Percentiles rank a stretch among this genome's conserved stretches.
Evolutionary conservation across 2,113 vertebrate genomes (phyloP).

Genomic region (Vulpes vulpes): DNA sequence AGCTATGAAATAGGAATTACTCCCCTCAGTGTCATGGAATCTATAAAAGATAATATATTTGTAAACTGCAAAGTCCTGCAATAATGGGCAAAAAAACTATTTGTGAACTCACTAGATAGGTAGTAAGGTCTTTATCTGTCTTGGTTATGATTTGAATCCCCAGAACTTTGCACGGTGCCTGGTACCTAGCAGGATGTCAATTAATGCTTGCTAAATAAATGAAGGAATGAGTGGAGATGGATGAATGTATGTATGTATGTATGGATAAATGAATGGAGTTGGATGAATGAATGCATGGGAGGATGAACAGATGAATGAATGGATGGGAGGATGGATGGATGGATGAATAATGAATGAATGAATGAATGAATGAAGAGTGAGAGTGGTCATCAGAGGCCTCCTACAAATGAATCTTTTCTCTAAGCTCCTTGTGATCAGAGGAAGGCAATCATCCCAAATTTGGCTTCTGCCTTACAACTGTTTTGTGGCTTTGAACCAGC

Average conservation of each 20-base stretch:
- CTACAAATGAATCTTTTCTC: conserved; percentile 26
- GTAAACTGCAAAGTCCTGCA: not conserved
- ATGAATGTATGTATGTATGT: no score
- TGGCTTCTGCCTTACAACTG: conserved; percentile 62
- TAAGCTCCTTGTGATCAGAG: not conserved
- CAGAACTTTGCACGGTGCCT: not conserved
- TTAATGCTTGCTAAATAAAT: not conserved
- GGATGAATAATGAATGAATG: not conserved
- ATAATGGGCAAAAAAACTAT: not conserved
- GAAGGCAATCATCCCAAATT: conserved; percentile 7
- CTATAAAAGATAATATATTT: not conserved
- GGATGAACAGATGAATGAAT: not conserved
- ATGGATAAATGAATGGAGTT: no score
- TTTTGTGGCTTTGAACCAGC: conserved; percentile 76
- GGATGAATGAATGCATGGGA: not conserved
- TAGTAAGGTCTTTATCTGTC: not conserved
- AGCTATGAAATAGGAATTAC: not conserved
- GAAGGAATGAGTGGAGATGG: not conserved
- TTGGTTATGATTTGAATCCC: not conserved
- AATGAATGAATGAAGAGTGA: not conserved
- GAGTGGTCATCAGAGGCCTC: not conserved
- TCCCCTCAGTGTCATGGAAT: not conserved
- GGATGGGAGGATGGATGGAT: not conserved
- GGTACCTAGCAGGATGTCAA: not conserved
- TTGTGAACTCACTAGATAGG: not conserved